A percentile compares a stretch with the other conserved stretches of the same genome.
phyloP scores from a whole-genome alignment of 2,797 vertebrate species.

The Remorina albescens region DNA sequence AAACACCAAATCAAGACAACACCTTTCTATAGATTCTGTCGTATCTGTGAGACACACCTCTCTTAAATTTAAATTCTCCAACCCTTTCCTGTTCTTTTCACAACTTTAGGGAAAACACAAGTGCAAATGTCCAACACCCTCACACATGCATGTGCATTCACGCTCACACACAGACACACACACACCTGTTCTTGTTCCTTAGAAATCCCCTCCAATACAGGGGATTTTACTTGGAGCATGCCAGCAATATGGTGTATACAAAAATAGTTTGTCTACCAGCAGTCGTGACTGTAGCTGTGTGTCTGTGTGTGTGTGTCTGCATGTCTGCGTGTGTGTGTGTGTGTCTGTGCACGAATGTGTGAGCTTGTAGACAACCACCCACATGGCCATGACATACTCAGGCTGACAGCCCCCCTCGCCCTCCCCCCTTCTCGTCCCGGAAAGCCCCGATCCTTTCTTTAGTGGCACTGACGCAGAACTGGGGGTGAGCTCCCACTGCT shows the following conservation, averaged over 20 bases:
- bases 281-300: conserved; percentile 70
- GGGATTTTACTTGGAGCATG: conserved; percentile 70
- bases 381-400: conserved; percentile 81
- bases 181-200: conserved; percentile 70
- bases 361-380: conserved; percentile 77
- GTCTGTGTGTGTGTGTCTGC: too few relatives aligned
- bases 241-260: conserved; percentile 65
- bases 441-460: conserved; percentile 85
- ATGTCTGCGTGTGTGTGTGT: conserved; percentile 45
- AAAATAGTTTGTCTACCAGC: conserved; percentile 74
- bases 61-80: conserved; percentile 42
- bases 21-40: conserved; percentile 12
- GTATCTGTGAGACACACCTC: conserved; percentile 43
- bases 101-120: conserved; percentile 23
- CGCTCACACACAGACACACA: conserved; percentile 33
- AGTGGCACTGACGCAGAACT: conserved; percentile 85
- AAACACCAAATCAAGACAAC: conserved; percentile 28
- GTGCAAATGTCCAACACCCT: conserved; percentile 27
- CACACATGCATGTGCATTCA: conserved; percentile 27
- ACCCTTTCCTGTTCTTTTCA: conserved; percentile 30
- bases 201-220: conserved; percentile 74
- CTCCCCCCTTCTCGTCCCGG: conserved; percentile 71
- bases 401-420: conserved; percentile 64
- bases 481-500: conserved; percentile 84
- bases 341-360: conserved; percentile 41